phyloP scores from a whole-genome alignment of 2,113 vertebrate species.

The Poeciliopsis retropinna region DNA sequence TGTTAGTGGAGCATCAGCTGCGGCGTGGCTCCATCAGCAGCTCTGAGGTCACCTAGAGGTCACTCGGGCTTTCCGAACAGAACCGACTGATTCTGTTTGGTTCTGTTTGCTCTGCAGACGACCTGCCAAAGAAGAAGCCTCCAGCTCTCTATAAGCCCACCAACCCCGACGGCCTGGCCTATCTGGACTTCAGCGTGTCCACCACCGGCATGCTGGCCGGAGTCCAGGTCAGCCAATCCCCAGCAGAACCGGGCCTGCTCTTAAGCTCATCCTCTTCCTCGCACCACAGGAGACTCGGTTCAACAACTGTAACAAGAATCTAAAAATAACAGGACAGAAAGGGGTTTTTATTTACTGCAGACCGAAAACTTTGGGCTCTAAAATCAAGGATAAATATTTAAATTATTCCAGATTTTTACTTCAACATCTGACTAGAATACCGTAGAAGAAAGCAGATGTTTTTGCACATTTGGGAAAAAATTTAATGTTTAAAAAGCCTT shows the following conservation, averaged over 20 bases:
- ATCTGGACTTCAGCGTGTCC: slow-evolving; percentile 98
- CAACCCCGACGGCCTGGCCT: slow-evolving; percentile 95
- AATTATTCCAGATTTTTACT: neutral
- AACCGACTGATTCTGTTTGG: slow-evolving; percentile 3
- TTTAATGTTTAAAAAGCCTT: no score
- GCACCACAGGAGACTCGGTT: neutral
- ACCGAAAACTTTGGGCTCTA: neutral
- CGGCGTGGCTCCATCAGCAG: neutral
- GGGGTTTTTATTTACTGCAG: neutral
- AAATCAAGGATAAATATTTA: neutral
- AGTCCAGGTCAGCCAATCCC: slow-evolving; percentile 87
- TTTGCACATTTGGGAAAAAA: no score
- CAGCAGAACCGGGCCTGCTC: neutral
- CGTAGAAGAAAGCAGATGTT: no score
- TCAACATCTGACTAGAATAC: no score
- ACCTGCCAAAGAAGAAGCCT: slow-evolving; percentile 98
- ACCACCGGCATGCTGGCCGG: slow-evolving; percentile 99
- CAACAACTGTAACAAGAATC: neutral
- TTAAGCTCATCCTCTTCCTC: neutral
- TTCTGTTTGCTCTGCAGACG: slow-evolving; percentile 78
- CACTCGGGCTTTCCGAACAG: neutral
- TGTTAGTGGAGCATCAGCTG: neutral
- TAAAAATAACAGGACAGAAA: neutral
- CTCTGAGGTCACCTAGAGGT: slow-evolving; percentile 21
- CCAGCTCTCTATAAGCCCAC: slow-evolving; percentile 95